Percentiles rank a stretch among this genome's conserved stretches.
Evolutionary conservation across 1,140 invertebrate species (phyloP).

Genomic region (Prorops nasuta): DNA sequence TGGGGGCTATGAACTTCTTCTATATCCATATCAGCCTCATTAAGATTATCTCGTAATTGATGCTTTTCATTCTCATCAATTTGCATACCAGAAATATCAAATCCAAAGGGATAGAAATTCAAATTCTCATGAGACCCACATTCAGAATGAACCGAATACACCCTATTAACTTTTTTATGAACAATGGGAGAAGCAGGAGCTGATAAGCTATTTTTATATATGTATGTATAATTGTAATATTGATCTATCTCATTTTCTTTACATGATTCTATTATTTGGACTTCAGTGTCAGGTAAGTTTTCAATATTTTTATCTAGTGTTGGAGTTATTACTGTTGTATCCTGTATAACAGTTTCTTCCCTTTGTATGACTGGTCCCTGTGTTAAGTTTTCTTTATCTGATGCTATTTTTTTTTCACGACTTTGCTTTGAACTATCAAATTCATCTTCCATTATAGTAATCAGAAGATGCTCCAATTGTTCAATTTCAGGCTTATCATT

Average conservation of each 20-base stretch:
- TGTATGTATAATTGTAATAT: slow-evolving; percentile 25
- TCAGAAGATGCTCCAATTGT: slow-evolving; percentile 41
- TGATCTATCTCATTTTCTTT: too few relatives aligned
- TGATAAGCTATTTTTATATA: slow-evolving; percentile 44
- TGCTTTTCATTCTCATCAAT: slow-evolving; percentile 37
- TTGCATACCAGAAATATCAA: slow-evolving; percentile 37
- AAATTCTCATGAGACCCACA: slow-evolving; percentile 43
- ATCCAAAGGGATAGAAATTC: slow-evolving; percentile 36
- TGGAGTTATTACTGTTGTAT: too few relatives aligned
- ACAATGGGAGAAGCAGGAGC: slow-evolving; percentile 41
- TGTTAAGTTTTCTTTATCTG: neutral
- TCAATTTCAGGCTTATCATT: slow-evolving; percentile 37
- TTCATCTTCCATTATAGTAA: slow-evolving; percentile 46
- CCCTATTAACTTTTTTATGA: slow-evolving; percentile 29
- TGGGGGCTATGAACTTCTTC: slow-evolving; percentile 38
- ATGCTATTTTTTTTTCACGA: neutral
- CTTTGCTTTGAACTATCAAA: slow-evolving; percentile 23
- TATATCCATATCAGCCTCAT: slow-evolving; percentile 55
- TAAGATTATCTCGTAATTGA: slow-evolving; percentile 46
- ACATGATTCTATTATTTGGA: slow-evolving; percentile 11
- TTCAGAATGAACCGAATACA: slow-evolving; percentile 39
- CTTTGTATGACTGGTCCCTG: neutral
- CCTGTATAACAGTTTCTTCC: slow-evolving; percentile 17
- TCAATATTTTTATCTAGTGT: too few relatives aligned
- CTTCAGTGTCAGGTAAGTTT: slow-evolving; percentile 9